Conservation (phyloP, 2,113 vertebrate genomes). For the Cheirogaleus medius region DNA sequence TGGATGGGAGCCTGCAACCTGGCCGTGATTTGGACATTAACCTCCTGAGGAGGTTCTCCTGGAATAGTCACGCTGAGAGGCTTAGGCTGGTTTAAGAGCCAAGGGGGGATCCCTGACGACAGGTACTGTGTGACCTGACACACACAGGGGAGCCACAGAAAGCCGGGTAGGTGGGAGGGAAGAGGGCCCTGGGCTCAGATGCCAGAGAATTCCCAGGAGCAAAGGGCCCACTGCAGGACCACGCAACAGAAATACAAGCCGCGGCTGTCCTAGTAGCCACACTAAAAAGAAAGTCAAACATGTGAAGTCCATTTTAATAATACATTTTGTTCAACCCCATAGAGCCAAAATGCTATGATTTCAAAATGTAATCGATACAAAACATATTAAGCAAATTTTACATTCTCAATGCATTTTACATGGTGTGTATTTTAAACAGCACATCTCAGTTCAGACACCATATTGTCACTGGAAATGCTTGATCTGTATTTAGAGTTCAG, state of each 20-base stretch:
- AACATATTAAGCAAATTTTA: neutral
- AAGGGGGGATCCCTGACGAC: neutral
- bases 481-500: neutral
- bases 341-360: neutral
- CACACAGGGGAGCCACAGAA: no score
- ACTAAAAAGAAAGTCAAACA: neutral
- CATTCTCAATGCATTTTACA: neutral
- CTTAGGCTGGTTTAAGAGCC: neutral
- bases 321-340: neutral
- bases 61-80: fast-evolving
- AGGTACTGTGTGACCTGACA: fast-evolving
- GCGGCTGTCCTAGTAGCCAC: neutral
- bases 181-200: neutral
- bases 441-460: neutral
- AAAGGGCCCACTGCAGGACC: neutral
- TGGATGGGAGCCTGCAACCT: neutral
- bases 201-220: neutral
- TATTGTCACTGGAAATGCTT: neutral
- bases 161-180: fast-evolving
- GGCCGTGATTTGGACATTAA: no score
- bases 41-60: no score
- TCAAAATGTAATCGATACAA: neutral
- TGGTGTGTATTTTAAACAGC: neutral
- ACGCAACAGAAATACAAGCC: neutral
- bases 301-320: neutral